Evolutionary conservation across 1,140 invertebrate species (phyloP), one percentile per base, ranked within the genome.

Genomic region (Papilio glaucus): DNA sequence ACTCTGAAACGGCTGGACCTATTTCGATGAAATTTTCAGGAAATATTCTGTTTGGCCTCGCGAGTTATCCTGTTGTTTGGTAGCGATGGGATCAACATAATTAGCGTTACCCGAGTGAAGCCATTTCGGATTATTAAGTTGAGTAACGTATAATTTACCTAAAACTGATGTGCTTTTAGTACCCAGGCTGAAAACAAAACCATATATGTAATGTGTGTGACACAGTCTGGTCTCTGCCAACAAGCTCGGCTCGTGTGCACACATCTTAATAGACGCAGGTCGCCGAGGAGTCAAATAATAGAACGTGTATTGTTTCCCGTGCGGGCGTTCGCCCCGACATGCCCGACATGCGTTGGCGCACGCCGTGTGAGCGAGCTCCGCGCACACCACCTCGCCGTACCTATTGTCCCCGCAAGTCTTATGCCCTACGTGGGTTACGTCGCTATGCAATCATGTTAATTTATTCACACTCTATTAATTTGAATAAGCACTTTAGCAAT

Each of bases 241-340:
- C 9, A 5, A 24, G 49, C 10, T 21, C 6, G 2, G 37, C 8
- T 24, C 21, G 29, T 68, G 65, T 68, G 65, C 1, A 68, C 71
- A 49, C 42, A 67, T 72, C 72, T 70, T 78, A 77, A 80, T 71
- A 77, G 76, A 77, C 73, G 76, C 78, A 80, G 72, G 80, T 79
- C 63, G 71, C 24, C 65, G 65, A 68, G 77, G 74, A 78, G 74
- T 75, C 76, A 82, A 82, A 82, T 80, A 80, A 81, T 81, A 79
- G 76, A 70, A 75, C 49, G 76, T 72, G 57, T 57, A 78, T 82
- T 80, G 79, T 82, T 80, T 81, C 73, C 67, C 70, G 72, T 39
- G 80, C 76, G 81, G 79, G 42, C 79, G 75, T 83, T 83, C 74
- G 72, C 76, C 81, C 45, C 79, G 78, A 78, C 49, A 57, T 4